phyloP scores from a whole-genome alignment of 2,888 invertebrate genomes.

The Cosmopolites sordidus region DNA sequence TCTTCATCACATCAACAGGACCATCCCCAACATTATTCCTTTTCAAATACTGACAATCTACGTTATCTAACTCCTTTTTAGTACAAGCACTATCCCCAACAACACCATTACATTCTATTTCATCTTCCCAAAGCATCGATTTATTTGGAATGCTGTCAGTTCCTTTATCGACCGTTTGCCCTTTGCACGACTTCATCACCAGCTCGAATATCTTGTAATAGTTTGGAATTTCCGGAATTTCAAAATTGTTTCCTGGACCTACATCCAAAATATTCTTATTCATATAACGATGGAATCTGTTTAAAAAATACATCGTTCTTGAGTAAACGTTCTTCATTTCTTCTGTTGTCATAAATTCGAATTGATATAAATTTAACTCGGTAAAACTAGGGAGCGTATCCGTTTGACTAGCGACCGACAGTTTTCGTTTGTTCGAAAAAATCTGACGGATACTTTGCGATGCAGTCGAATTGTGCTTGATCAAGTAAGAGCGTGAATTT shows the following conservation, averaged over 20 bases:
- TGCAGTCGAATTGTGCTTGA: background rate
- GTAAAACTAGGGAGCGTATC: background rate
- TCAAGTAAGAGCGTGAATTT: conserved; percentile 11
- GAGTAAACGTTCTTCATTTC: conserved; percentile 16
- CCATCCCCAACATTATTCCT: conserved; percentile 9
- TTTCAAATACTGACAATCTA: background rate
- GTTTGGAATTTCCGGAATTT: conserved; percentile 27
- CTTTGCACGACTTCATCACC: conserved; percentile 3
- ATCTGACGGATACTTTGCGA: background rate
- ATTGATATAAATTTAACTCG: background rate
- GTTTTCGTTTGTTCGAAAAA: background rate
- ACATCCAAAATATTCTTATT: conserved; percentile 11
- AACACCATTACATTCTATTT: background rate
- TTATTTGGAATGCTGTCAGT: too few relatives aligned
- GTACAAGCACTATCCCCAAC: background rate
- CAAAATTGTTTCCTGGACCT: conserved; percentile 13
- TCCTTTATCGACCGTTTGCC: too few relatives aligned
- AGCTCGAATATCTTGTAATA: conserved; percentile 19
- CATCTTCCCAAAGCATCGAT: background rate
- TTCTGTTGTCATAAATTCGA: conserved; percentile 6
- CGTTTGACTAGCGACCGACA: background rate
- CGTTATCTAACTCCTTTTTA: background rate
- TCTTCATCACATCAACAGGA: background rate
- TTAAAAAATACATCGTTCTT: conserved; percentile 26
- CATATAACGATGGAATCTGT: conserved; percentile 25